Evolutionary conservation across 2,888 invertebrate species (phyloP), one percentile per base, ranked within the genome.

Genomic region (Drosophila mettleri): DNA sequence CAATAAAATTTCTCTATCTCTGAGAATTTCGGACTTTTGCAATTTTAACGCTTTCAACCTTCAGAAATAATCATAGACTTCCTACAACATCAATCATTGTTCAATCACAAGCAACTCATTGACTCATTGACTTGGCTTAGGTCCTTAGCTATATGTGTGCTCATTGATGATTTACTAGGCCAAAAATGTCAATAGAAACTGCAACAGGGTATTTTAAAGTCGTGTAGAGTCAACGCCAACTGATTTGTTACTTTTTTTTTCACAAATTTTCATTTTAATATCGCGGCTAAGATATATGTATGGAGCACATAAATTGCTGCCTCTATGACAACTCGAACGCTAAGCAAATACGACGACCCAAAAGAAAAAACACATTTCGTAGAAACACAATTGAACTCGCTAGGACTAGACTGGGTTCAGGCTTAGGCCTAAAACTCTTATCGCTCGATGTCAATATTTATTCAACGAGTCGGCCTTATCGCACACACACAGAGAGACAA

Each of bases 371-470:
- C 2, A 43, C 43, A 43, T 43, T 43, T 31, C 41, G 8, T 41
- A 22, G 12, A 38, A 57, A 27, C 52, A 41, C 16, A 61, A 45
- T 45, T 57, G 5, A 29, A 46, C 24, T 45, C 16, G 31, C 33
- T 29, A 29, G 22, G 29, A 2, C 39, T 27, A 10, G 29, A 2
- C 39, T 27, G 7, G 62, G 39, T 14, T 29, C 16, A 24, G 43
- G 27, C 43, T 27, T 29, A 18, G 27, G 18, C 55, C 49, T 14
- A 29, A 20, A 20, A 43, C 36, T 53, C 74, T 80, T 80, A 80
- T 83, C 78, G 65, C 22, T 36, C 8, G 45, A 14, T 43, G 53
- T 62, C 70, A 81, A 81, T 81, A 73, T 81, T 81, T 66, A 49
- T 29, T 16, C 18, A 45, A 3, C 53, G 38, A 61, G 45, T 34